phyloP scores from a whole-genome alignment of 2,797 vertebrate genomes.

The Nannoperca australis region DNA sequence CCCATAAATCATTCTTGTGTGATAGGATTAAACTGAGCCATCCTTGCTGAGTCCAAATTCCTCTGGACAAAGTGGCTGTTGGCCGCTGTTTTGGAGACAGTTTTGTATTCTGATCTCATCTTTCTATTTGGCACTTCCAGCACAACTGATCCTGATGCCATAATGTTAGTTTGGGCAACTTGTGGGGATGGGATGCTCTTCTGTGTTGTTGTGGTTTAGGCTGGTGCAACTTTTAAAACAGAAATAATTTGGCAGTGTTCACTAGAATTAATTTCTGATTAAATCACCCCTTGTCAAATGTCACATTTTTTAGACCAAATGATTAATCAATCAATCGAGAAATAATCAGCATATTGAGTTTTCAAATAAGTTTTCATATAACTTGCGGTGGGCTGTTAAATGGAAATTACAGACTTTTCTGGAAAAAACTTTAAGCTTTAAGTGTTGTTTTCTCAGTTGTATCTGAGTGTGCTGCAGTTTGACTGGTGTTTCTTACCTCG shows the following conservation, averaged over 20 bases:
- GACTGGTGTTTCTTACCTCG: constrained; percentile 87
- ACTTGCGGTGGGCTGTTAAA: too few relatives aligned
- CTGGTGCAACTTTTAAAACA: constrained; percentile 17
- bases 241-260: constrained; percentile 16
- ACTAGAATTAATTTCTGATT: neutral
- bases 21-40: constrained; percentile 6
- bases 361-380: too few relatives aligned
- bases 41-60: constrained; percentile 18
- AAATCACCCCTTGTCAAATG: neutral
- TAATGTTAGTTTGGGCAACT: constrained; percentile 24
- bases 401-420: neutral
- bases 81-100: constrained; percentile 24
- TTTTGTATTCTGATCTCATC: constrained; percentile 45
- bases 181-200: neutral
- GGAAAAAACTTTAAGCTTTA: constrained; percentile 12
- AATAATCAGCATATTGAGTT: too few relatives aligned
- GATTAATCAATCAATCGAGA: too few relatives aligned
- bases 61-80: constrained; percentile 29
- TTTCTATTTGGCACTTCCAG: constrained; percentile 40
- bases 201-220: constrained; percentile 31
- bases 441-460: neutral
- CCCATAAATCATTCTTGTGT: constrained; percentile 14
- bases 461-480: neutral
- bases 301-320: neutral
- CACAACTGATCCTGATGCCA: constrained; percentile 35